phyloP scores from a whole-genome alignment of 2,113 vertebrate species.

The Nymphicus hollandicus region DNA sequence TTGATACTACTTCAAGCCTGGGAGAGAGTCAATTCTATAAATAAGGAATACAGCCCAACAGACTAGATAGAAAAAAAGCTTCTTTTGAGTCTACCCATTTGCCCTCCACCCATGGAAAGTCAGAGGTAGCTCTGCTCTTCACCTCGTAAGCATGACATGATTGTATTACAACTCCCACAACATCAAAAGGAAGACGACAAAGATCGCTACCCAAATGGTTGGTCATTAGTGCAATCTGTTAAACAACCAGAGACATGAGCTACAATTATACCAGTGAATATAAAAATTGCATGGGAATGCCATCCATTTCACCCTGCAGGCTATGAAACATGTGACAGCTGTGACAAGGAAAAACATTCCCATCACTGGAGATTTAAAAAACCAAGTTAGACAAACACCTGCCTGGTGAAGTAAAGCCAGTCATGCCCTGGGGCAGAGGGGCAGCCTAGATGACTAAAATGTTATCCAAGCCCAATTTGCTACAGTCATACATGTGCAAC shows the following conservation, averaged over 20 bases:
- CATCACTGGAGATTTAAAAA: not conserved
- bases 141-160: not conserved
- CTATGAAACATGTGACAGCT: not conserved
- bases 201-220: not conserved
- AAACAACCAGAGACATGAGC: not conserved
- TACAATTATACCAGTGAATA: not conserved
- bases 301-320: not conserved
- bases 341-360: not conserved
- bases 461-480: not conserved
- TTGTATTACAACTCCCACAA: not conserved
- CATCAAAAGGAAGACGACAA: not conserved
- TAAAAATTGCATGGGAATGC: not conserved
- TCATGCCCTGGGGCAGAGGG: not conserved
- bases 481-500: not conserved
- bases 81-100: not conserved
- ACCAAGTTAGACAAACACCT: not conserved
- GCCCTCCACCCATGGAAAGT: not conserved
- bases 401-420: not conserved
- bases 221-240: not conserved
- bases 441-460: not conserved
- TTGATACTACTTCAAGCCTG: not conserved
- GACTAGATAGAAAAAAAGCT: not conserved
- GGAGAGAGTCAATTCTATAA: not conserved
- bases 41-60: not conserved
- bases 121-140: not conserved